These are phyloP conservation scores for Chironex yamaguchii DNA, from an alignment of 30 jellyfish, hydroid and myxozoan genomes.

Conservation along the genomic window DNA sequence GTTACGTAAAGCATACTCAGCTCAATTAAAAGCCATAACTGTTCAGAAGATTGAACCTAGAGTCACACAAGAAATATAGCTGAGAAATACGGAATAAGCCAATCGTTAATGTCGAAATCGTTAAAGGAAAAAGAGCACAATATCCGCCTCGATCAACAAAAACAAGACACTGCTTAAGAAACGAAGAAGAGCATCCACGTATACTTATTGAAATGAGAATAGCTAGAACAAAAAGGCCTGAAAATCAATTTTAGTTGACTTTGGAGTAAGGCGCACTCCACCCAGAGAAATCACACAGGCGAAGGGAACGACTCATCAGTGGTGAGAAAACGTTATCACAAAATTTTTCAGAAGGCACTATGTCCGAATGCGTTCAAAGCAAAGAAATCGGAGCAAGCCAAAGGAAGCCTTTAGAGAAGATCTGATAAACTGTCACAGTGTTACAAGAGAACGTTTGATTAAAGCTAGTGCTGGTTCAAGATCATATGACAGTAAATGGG, in stretches of 20 bases:
- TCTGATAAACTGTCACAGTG: constrained; percentile 15
- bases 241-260: constrained; percentile 21
- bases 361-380: constrained; percentile 35
- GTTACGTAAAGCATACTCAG: constrained; percentile 7
- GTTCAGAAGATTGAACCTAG: constrained; percentile 35
- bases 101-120: constrained; percentile 16
- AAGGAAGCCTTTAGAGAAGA: constrained; percentile 42
- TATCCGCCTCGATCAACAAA: constrained; percentile 31
- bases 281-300: constrained; percentile 20
- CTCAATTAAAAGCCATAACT: constrained; percentile 24
- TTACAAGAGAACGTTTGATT: constrained; percentile 55
- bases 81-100: constrained; percentile 22
- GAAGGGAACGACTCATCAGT: constrained; percentile 45
- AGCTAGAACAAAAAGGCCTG: constrained; percentile 20
- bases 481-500: constrained; percentile 37
- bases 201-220: not conserved
- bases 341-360: constrained; percentile 27
- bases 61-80: constrained; percentile 43
- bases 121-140: constrained; percentile 17
- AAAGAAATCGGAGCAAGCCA: constrained; percentile 34
- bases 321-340: constrained; percentile 46
- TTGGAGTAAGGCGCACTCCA: constrained; percentile 16
- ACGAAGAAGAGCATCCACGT: constrained; percentile 13
- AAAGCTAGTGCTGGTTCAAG: constrained; percentile 42
- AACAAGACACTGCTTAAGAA: constrained; percentile 18